These are phyloP conservation scores for Idris sp. DNA, from an alignment of 1,140 invertebrate species.

Conservation along the genomic window DNA sequence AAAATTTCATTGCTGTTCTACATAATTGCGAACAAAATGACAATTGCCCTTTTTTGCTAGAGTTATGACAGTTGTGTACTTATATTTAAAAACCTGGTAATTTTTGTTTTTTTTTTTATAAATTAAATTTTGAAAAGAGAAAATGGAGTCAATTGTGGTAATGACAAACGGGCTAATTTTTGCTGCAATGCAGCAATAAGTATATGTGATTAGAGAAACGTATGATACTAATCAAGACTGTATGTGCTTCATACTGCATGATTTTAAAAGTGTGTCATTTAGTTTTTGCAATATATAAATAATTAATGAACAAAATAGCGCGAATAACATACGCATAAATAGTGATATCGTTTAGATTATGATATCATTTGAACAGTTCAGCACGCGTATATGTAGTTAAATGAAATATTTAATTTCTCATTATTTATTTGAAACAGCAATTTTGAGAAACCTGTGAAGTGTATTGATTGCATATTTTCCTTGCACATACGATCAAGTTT, in stretches of 20 bases:
- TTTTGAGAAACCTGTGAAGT: too few relatives aligned
- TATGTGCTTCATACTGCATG: too few relatives aligned
- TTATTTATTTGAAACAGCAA: too few relatives aligned
- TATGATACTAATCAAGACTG: constrained; percentile 9
- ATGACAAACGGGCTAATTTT: constrained; percentile 27
- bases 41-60: constrained; percentile 19
- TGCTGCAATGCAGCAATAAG: constrained; percentile 20
- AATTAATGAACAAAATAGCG: too few relatives aligned
- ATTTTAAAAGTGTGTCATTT: too few relatives aligned
- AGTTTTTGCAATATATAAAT: too few relatives aligned
- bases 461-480: background rate
- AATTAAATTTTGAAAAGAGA: constrained; percentile 35
- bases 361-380: too few relatives aligned
- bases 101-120: too few relatives aligned
- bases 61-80: constrained; percentile 23
- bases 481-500: background rate
- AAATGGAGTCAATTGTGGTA: constrained; percentile 34
- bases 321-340: too few relatives aligned
- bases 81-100: constrained; percentile 31
- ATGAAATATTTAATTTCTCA: too few relatives aligned
- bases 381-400: too few relatives aligned
- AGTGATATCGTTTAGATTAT: too few relatives aligned
- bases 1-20: constrained; percentile 8
- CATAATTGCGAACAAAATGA: constrained; percentile 8
- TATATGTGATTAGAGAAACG: constrained; percentile 19